Conservation (phyloP, 1,140 invertebrate genomes). For the Ruditapes philippinarum region DNA sequence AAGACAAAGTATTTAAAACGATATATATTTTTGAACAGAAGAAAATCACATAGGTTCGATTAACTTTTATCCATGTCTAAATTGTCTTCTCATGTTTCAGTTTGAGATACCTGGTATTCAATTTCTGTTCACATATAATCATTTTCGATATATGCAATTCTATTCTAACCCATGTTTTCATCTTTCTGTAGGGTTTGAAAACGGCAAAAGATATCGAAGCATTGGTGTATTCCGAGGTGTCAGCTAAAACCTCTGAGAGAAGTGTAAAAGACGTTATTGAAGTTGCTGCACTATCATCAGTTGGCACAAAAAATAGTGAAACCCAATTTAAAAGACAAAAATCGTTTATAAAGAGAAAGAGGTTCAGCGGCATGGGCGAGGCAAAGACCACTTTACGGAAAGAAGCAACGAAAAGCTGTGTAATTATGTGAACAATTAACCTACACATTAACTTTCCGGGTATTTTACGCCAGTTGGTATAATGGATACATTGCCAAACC, state of each 20-base stretch:
- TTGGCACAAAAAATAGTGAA: conserved; percentile 86
- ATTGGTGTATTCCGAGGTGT: conserved; percentile 90
- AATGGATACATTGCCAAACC: background rate
- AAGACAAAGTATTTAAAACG: too few relatives aligned
- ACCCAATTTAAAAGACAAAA: conserved; percentile 79
- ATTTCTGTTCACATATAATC: too few relatives aligned
- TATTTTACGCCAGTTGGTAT: background rate
- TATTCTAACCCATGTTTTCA: background rate
- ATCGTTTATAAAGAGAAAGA: conserved; percentile 81
- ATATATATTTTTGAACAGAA: too few relatives aligned
- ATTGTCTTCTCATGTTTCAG: too few relatives aligned
- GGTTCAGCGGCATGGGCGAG: conserved; percentile 82
- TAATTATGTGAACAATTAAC: conserved; percentile 78
- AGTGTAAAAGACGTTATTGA: conserved; percentile 90
- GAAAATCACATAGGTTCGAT: too few relatives aligned
- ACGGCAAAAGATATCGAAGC: conserved; percentile 89
- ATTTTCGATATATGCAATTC: too few relatives aligned
- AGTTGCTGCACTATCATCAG: conserved; percentile 89
- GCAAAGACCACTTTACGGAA: conserved; percentile 81
- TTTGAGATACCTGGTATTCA: too few relatives aligned
- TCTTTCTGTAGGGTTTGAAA: conserved; percentile 78
- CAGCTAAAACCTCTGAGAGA: conserved; percentile 89
- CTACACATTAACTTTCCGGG: background rate
- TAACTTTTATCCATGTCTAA: too few relatives aligned
- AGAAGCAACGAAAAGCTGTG: conserved; percentile 83